phyloP scores from a whole-genome alignment of 2,113 vertebrate species.

The Gracilinanus agilis region DNA sequence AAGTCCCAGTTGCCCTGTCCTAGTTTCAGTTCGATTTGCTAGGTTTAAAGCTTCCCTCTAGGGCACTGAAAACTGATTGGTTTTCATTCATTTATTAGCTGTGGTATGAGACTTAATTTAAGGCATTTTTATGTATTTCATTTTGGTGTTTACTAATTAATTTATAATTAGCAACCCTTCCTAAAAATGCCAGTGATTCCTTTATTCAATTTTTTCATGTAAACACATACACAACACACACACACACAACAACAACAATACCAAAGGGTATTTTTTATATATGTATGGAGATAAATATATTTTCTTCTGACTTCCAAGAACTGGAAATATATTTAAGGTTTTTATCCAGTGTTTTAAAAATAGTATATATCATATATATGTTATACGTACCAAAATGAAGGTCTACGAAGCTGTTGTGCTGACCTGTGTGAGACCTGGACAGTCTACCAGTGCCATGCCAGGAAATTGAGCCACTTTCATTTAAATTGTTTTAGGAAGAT shows the following conservation, averaged over 20 bases:
- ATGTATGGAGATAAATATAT: not conserved
- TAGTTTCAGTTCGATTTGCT: constrained; percentile 28
- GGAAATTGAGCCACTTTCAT: too few relatives aligned
- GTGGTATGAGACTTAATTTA: constrained; percentile 65
- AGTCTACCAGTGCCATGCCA: too few relatives aligned
- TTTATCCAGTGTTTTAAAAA: constrained; percentile 50
- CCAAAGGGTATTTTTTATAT: not conserved
- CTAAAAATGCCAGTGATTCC: constrained; percentile 48
- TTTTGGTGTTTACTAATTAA: constrained; percentile 73
- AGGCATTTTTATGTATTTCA: constrained; percentile 76
- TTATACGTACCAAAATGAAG: too few relatives aligned
- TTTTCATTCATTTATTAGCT: constrained; percentile 77
- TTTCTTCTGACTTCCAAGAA: constrained; percentile 51
- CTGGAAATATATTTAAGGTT: constrained; percentile 73
- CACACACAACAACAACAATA: not conserved
- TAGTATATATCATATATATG: too few relatives aligned
- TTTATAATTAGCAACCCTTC: constrained; percentile 58
- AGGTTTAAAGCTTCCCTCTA: constrained; percentile 54
- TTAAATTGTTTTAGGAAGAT: too few relatives aligned
- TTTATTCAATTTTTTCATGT: constrained; percentile 34
- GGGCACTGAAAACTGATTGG: constrained; percentile 70
- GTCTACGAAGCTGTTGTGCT: too few relatives aligned
- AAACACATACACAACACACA: too few relatives aligned
- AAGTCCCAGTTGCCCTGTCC: constrained; percentile 31
- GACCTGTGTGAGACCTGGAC: too few relatives aligned